Evolutionary conservation across 2,113 vertebrate genomes (phyloP).

Genomic region (Elgaria multicarinata): DNA sequence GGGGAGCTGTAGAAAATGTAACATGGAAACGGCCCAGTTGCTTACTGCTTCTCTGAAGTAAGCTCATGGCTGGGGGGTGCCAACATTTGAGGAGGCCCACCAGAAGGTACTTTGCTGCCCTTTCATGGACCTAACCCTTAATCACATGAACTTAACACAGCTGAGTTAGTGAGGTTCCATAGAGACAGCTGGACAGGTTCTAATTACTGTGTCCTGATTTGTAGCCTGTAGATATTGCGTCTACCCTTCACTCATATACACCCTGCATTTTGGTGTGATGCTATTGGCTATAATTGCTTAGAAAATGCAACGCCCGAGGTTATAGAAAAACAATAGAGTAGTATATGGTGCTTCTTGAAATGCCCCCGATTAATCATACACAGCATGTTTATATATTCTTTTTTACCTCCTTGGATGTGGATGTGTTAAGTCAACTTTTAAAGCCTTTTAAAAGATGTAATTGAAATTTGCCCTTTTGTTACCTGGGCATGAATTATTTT

Average conservation of each 20-base stretch:
- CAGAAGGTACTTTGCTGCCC: background rate
- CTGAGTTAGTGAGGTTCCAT: background rate
- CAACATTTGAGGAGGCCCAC: background rate
- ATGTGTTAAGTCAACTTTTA: conserved; percentile 62
- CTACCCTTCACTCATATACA: background rate
- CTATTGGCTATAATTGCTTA: conserved; percentile 34
- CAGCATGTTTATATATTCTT: conserved; percentile 35
- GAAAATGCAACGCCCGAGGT: conserved; percentile 41
- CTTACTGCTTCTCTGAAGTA: background rate
- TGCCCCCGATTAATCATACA: conserved; percentile 62
- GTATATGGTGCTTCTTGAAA: conserved; percentile 56
- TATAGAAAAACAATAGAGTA: conserved; percentile 54
- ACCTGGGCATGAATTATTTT: conserved; percentile 79
- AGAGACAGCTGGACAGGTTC: background rate
- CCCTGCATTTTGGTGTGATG: conserved; percentile 3
- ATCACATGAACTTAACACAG: background rate
- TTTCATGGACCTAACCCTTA: background rate
- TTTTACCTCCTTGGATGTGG: conserved; percentile 43
- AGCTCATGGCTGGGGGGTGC: background rate
- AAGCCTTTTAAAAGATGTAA: conserved; percentile 65
- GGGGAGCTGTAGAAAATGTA: background rate
- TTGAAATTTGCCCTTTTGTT: conserved; percentile 79
- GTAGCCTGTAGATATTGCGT: no score
- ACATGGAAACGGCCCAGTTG: background rate
- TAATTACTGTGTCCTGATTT: no score